Conservation (phyloP, 2,888 invertebrate species). For the Abrostola tripartita region DNA sequence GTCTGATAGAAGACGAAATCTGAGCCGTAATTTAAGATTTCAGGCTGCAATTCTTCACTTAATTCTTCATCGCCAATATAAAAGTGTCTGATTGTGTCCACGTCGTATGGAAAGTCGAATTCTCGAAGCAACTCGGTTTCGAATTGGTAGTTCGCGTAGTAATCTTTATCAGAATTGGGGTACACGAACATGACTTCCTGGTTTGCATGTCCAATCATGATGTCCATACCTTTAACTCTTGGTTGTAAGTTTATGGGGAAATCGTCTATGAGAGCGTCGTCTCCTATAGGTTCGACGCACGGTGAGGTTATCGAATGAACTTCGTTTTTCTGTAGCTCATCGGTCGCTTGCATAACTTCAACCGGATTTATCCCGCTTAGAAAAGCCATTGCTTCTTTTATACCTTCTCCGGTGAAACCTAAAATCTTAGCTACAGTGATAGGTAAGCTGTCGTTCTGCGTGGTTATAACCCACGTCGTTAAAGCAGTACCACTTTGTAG, state of each 20-base stretch:
- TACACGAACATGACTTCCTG: slow-evolving; percentile 42
- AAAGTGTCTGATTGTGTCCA: slow-evolving; percentile 27
- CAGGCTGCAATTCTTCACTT: slow-evolving; percentile 12
- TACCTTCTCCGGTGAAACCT: slow-evolving; percentile 19
- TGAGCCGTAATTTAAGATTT: slow-evolving; percentile 31
- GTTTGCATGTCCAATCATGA: slow-evolving; percentile 37
- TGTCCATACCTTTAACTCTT: slow-evolving; percentile 37
- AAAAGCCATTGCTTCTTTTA: slow-evolving; percentile 23
- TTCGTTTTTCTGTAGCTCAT: slow-evolving; percentile 10
- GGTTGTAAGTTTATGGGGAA: slow-evolving; percentile 38
- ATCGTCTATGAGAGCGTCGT: slow-evolving; percentile 29
- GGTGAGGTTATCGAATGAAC: slow-evolving; percentile 27
- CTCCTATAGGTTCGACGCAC: slow-evolving; percentile 28
- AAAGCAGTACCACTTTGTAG: slow-evolving; percentile 44
- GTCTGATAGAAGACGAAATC: slow-evolving; percentile 34
- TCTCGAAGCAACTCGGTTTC: slow-evolving; percentile 17
- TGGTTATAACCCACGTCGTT: slow-evolving; percentile 31
- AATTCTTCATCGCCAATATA: slow-evolving; percentile 29
- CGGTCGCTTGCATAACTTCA: slow-evolving; percentile 22
- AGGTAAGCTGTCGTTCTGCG: slow-evolving; percentile 35
- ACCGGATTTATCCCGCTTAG: slow-evolving; percentile 21
- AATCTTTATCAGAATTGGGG: slow-evolving; percentile 26
- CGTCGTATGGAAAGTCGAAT: slow-evolving; percentile 26
- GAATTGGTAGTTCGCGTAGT: slow-evolving; percentile 34
- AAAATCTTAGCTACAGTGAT: slow-evolving; percentile 20